These are phyloP conservation scores for Chaetorhynchus papuensis DNA, from an alignment of 2,113 vertebrate genomes.

Conservation along the genomic window DNA sequence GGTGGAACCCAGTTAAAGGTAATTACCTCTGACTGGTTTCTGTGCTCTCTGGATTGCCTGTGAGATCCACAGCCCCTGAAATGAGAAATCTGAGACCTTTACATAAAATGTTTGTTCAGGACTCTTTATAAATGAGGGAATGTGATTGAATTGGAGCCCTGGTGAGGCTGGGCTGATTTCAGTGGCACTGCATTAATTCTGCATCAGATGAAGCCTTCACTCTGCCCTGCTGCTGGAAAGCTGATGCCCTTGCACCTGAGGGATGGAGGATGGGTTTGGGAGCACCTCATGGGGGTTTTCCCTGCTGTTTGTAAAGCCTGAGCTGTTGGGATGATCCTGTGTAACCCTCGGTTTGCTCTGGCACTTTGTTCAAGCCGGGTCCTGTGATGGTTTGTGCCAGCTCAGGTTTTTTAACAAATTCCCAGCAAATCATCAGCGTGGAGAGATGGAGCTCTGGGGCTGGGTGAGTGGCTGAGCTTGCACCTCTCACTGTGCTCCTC, in stretches of 20 bases:
- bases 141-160: not conserved
- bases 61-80: not conserved
- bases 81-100: conserved; percentile 19
- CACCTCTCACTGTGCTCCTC: not conserved
- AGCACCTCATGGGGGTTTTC: not conserved
- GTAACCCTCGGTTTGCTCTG: not conserved
- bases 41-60: not conserved
- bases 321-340: not conserved
- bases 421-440: not conserved
- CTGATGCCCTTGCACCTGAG: not conserved
- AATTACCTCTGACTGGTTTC: not conserved
- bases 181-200: not conserved
- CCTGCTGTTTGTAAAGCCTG: not conserved
- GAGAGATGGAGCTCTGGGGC: not conserved
- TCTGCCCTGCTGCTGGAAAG: not conserved
- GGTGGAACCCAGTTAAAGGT: not conserved
- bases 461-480: not conserved
- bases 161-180: not conserved
- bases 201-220: not conserved
- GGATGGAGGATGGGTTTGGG: not conserved
- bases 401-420: not conserved
- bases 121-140: not conserved
- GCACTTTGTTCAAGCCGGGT: not conserved
- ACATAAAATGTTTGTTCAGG: conserved; percentile 7
- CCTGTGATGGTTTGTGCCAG: not conserved